Evolutionary conservation across 2,888 invertebrate genomes (phyloP).

Genomic region (Sinodicranocentrus sp.): DNA sequence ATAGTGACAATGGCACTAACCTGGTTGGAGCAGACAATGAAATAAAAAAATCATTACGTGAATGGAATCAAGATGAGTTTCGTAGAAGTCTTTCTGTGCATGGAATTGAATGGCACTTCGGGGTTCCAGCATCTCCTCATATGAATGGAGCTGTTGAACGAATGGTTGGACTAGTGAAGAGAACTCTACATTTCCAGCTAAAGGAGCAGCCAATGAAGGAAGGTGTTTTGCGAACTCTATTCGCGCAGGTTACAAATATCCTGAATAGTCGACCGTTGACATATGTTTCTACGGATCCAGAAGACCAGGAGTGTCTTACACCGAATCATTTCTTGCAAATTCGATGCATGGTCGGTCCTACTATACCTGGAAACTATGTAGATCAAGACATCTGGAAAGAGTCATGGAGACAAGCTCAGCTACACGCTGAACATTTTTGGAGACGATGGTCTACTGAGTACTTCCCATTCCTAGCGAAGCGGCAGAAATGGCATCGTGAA

Average conservation of each 20-base stretch:
- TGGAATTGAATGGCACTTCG: conserved; percentile 68
- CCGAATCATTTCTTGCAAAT: conserved; percentile 62
- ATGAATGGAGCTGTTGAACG: conserved; percentile 75
- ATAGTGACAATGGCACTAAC: conserved; percentile 72
- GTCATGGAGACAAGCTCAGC: conserved; percentile 63
- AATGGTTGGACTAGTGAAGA: conserved; percentile 67
- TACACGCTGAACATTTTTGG: conserved; percentile 71
- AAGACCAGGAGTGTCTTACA: conserved; percentile 54
- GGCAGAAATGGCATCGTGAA: conserved; percentile 63
- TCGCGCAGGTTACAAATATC: conserved; percentile 47
- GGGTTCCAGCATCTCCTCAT: conserved; percentile 66
- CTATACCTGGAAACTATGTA: conserved; percentile 36
- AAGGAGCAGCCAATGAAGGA: conserved; percentile 46
- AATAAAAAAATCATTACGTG: neutral
- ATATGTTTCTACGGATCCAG: conserved; percentile 47
- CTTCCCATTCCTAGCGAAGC: conserved; percentile 60
- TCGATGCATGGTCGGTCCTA: neutral
- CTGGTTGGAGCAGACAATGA: conserved; percentile 66
- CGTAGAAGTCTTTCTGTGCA: neutral
- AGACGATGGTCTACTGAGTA: conserved; percentile 71
- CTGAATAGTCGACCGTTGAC: conserved; percentile 65
- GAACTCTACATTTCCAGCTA: conserved; percentile 38
- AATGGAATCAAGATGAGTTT: conserved; percentile 2
- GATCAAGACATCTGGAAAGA: conserved; percentile 34
- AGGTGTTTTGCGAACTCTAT: conserved; percentile 62